Evolutionary conservation across 2,797 vertebrate genomes (phyloP), one percentile per base, ranked within the genome.

Genomic region (Gymnothorax javanicus): DNA sequence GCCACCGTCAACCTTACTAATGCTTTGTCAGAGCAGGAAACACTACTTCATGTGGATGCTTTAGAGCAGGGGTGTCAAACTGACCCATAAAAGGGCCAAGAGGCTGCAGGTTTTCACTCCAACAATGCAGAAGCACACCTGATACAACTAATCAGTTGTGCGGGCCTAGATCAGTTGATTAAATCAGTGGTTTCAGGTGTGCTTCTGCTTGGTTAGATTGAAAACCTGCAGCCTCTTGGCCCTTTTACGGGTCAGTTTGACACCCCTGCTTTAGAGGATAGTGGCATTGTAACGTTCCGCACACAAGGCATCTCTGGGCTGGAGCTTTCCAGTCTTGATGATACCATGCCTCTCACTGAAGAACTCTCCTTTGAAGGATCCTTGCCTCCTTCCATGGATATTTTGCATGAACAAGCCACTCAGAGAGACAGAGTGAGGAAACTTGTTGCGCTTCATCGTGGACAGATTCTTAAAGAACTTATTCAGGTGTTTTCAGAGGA

Each of bases 361-460:
- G 83, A 77, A 57, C 60, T 25, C 56, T 13, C 60, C 83, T n/a
- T 33, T 60, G n/a, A 57, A 27, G 56, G 50, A 75, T 6, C 71
- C 27, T 27, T 85, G 54, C 86, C 86, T 89, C 52, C 82, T 87
- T 20, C 67, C 3, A 52, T 62, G 27, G 64, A 83, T 86, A 52
- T 62, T 5, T 86, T 82, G 60, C 83, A 69, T 54, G 84, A 88
- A 87, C 23, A 57, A 7, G 43, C 43, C 67, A 33, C 58, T 86
- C 79, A 86, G 17, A 85, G 11, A 12, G 13, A 88, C 77, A 79
- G 23, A 59, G 71, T 73, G 62, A 86, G 84, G 82, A 88, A 86
- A 83, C 87, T 69, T 59, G 3, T 87, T 86, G 57, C 86, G 86
- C n/a, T 86, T 88, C 86, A 88, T 87, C 52, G 67, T 20, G 84